These are phyloP conservation scores for Cuniculus paca DNA, from an alignment of 2,797 vertebrate genomes.

Conservation along the genomic window DNA sequence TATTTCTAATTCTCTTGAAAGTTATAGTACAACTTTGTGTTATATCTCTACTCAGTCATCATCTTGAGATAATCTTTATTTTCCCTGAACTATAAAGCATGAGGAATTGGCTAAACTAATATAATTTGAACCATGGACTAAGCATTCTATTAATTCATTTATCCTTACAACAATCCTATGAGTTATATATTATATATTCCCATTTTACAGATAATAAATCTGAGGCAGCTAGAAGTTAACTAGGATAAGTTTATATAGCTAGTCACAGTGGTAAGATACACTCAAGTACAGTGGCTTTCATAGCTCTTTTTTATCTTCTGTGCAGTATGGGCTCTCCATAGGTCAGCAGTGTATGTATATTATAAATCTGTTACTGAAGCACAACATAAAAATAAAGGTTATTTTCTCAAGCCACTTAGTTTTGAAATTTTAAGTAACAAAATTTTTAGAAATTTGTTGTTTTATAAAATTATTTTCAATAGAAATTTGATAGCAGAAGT, in stretches of 20 bases:
- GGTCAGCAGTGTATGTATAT: neutral
- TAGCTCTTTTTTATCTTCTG: neutral
- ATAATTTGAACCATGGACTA: neutral
- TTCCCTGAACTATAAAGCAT: neutral
- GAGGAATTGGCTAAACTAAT: neutral
- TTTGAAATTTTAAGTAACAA: constrained; percentile 52
- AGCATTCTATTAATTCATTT: neutral
- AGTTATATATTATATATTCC: neutral
- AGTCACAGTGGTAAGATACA: neutral
- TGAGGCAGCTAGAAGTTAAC: neutral
- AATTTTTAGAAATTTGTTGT: constrained; percentile 7
- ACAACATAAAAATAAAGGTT: neutral
- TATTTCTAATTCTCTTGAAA: constrained; percentile 33
- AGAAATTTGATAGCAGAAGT: constrained; percentile 27
- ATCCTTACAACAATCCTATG: neutral
- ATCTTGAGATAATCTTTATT: neutral
- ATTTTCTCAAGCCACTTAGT: constrained; percentile 22
- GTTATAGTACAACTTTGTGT: neutral
- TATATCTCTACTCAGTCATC: constrained; percentile 4
- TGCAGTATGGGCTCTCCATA: neutral
- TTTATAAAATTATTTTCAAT: constrained; percentile 29
- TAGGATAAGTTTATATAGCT: neutral
- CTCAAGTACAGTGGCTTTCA: neutral
- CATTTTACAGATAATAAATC: constrained; percentile 5
- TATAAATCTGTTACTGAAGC: neutral